A percentile compares a stretch with the other conserved stretches of the same genome.
phyloP scores from a whole-genome alignment of 2,888 invertebrate species.

The Eilema caniola region DNA sequence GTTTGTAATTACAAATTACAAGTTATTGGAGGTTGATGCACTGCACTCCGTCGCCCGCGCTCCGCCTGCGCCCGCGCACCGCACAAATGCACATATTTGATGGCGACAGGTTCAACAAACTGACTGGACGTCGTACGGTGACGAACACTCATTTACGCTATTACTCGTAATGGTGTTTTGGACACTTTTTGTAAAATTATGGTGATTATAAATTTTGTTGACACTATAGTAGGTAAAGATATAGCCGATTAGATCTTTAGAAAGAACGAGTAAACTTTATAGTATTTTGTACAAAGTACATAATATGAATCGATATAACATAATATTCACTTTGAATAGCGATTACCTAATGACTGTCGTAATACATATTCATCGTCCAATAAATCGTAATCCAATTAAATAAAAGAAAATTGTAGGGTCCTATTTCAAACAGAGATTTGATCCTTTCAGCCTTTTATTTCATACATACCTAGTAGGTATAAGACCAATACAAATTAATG shows the following conservation, averaged over 20 bases:
- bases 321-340: neutral
- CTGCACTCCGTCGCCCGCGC: conserved; percentile 60
- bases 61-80: conserved; percentile 64
- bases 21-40: conserved; percentile 85
- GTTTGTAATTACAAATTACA: conserved; percentile 85
- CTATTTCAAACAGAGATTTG: neutral
- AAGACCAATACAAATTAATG: neutral
- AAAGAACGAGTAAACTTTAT: neutral
- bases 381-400: neutral
- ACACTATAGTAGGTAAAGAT: conserved; percentile 50
- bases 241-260: neutral
- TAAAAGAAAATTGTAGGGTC: neutral
- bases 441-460: neutral
- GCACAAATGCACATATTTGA: conserved; percentile 77
- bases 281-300: neutral
- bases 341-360: neutral
- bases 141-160: conserved; percentile 75
- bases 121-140: conserved; percentile 70
- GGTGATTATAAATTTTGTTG: conserved; percentile 40
- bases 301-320: neutral
- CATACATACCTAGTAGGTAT: neutral
- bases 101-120: conserved; percentile 83
- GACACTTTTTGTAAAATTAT: conserved; percentile 73
- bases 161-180: conserved; percentile 75
- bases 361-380: neutral